phyloP scores from a whole-genome alignment of 2,113 vertebrate species.

The Fukomys damarensis region DNA sequence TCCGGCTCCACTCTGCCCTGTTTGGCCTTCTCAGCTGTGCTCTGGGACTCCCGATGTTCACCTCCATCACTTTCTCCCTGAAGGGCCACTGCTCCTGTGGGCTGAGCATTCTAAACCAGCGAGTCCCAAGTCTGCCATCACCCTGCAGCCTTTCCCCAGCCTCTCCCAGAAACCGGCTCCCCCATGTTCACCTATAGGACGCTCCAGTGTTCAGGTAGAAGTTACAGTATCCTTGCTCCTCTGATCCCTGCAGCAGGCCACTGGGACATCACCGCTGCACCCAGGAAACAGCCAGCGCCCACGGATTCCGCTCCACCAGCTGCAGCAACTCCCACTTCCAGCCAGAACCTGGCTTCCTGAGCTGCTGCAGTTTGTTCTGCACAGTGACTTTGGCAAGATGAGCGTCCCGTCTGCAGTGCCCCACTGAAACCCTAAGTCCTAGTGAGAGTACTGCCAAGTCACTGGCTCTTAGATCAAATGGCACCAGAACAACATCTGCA shows the following conservation, averaged over 20 bases:
- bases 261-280: not conserved
- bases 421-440: no score
- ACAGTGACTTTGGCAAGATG: not conserved
- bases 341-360: not conserved
- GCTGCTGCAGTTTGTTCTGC: not conserved
- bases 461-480: not conserved
- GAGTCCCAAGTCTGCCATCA: not conserved
- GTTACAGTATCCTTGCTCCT: not conserved
- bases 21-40: not conserved
- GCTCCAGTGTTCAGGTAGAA: not conserved
- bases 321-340: not conserved
- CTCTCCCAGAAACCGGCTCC: not conserved
- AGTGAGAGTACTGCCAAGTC: not conserved
- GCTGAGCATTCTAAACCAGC: not conserved
- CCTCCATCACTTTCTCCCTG: not conserved
- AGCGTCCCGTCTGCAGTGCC: not conserved
- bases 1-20: not conserved
- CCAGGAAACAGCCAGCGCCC: not conserved
- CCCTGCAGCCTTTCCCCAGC: not conserved
- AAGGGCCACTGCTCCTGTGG: not conserved
- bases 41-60: no score
- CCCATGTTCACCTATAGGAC: not conserved
- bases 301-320: not conserved
- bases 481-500: not conserved
- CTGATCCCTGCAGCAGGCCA: not conserved